Evolutionary conservation across 2,797 vertebrate species (phyloP).

Genomic region (Muscicapa striata): DNA sequence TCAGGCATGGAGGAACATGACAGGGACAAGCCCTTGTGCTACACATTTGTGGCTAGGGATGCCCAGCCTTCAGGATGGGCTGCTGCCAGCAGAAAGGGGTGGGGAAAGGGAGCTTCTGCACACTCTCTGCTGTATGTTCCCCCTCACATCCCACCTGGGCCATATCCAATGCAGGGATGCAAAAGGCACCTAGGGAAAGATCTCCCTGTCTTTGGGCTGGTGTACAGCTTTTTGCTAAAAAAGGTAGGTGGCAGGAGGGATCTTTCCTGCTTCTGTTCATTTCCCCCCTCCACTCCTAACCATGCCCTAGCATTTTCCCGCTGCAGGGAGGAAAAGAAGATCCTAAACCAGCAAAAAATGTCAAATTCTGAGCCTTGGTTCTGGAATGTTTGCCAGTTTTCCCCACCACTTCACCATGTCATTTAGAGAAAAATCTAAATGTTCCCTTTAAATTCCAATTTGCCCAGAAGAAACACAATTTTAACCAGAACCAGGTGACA

Average conservation of each 20-base stretch:
- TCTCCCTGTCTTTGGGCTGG: not conserved
- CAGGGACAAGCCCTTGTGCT: not conserved
- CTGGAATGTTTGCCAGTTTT: not conserved
- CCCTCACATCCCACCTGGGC: too few relatives aligned
- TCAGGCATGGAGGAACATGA: not conserved
- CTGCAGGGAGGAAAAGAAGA: not conserved
- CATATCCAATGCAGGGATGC: not conserved
- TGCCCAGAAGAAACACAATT: not conserved
- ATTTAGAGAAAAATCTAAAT: not conserved
- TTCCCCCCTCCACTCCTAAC: not conserved
- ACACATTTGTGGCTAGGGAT: not conserved
- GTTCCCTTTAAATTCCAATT: not conserved
- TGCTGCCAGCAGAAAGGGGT: not conserved
- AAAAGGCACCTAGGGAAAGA: not conserved
- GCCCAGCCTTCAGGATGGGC: rapidly evolving
- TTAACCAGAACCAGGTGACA: not conserved
- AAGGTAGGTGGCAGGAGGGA: not conserved
- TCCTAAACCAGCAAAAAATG: not conserved
- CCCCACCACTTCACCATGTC: not conserved
- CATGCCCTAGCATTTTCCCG: not conserved
- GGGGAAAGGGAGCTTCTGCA: not conserved
- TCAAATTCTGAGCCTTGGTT: not conserved
- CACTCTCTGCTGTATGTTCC: not conserved
- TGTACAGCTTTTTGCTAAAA: not conserved
- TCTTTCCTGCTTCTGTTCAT: not conserved